These are phyloP conservation scores for Gymnopithys bicolor DNA, from an alignment of 2,797 vertebrate species.

Conservation along the genomic window DNA sequence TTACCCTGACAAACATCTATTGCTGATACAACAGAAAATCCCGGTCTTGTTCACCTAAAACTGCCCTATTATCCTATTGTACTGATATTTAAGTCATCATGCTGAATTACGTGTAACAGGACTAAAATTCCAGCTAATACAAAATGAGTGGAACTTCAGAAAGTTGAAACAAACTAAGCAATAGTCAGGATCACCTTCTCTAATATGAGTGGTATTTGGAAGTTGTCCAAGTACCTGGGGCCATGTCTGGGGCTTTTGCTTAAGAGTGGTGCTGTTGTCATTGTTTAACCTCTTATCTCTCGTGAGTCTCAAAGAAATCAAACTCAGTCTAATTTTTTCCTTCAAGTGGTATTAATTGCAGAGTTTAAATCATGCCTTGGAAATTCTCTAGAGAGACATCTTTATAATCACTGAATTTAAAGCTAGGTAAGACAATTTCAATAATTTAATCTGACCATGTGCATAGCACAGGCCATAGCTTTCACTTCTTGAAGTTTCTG, in stretches of 20 bases:
- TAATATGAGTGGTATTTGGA: constrained; percentile 26
- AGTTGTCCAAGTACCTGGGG: not conserved
- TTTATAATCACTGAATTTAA: constrained; percentile 7
- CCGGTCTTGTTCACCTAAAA: not conserved
- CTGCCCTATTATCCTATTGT: rapidly evolving
- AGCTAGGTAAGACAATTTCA: not conserved
- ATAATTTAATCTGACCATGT: not conserved
- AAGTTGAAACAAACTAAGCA: not conserved
- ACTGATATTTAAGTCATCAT: not conserved
- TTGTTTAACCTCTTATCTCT: constrained; percentile 18
- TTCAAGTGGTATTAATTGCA: constrained; percentile 13
- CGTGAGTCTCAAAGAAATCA: not conserved
- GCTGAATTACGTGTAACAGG: not conserved
- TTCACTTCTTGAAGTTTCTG: not conserved
- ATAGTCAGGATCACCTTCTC: not conserved
- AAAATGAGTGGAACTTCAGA: not conserved
- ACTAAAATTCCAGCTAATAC: not conserved
- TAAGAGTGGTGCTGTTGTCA: not conserved
- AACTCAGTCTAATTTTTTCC: not conserved
- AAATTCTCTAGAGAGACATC: not conserved
- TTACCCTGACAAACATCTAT: not conserved
- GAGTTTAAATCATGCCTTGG: not conserved
- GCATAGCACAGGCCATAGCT: not conserved
- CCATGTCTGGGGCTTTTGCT: not conserved
- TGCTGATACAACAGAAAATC: not conserved